phyloP scores from a whole-genome alignment of 2,888 invertebrate genomes.

The Tromatobia lineatoria region DNA sequence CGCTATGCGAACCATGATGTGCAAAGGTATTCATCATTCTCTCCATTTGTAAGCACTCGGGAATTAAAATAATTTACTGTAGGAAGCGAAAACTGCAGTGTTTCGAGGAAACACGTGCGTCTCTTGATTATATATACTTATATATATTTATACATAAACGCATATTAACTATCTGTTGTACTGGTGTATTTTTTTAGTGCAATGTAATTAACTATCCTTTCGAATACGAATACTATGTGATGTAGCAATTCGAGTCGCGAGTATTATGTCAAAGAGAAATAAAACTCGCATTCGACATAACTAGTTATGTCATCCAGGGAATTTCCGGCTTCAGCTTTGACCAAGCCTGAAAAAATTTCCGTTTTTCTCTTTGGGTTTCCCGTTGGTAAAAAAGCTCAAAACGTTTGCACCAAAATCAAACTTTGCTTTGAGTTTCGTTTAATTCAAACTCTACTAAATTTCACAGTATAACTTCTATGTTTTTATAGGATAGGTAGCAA shows the following conservation, averaged over 20 bases:
- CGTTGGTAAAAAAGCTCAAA: background rate
- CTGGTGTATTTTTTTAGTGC: background rate
- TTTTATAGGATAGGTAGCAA: background rate
- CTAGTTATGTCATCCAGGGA: background rate
- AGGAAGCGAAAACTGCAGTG: background rate
- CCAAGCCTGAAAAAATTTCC: background rate
- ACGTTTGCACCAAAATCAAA: background rate
- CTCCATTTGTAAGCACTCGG: constrained; percentile 43
- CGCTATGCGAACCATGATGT: constrained; percentile 32
- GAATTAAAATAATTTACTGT: constrained; percentile 50
- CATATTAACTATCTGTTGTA: background rate
- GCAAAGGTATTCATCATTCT: constrained; percentile 34
- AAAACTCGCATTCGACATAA: background rate
- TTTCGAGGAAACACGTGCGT: background rate
- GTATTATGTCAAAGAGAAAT: background rate
- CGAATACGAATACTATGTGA: background rate
- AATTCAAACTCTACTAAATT: background rate
- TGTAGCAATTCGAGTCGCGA: background rate
- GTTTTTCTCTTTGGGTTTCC: background rate
- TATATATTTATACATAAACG: background rate
- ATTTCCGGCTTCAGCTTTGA: background rate
- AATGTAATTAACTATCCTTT: background rate
- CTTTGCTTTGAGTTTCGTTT: background rate
- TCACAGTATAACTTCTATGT: background rate
- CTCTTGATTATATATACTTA: background rate